A percentile compares a stretch with the other conserved stretches of the same genome.
Conservation (phyloP, 2,797 vertebrate genomes). For the Pangasius djambal region DNA sequence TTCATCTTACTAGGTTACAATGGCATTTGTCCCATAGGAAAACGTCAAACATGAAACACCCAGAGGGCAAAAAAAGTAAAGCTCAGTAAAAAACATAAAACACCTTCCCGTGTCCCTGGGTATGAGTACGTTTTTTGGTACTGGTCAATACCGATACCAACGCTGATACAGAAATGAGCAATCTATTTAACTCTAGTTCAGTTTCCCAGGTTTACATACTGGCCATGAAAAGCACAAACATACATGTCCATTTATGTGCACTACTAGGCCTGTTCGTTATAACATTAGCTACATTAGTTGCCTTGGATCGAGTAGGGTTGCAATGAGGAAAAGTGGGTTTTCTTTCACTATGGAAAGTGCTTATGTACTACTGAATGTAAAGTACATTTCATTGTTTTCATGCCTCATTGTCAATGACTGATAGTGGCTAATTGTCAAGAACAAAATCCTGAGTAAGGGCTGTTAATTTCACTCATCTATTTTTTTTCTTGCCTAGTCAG, state of each 20-base stretch:
- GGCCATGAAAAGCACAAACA: neutral
- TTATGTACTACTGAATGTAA: neutral
- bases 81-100: neutral
- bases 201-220: neutral
- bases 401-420: neutral
- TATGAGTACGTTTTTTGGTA: neutral
- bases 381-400: neutral
- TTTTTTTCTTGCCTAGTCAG: neutral
- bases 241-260: neutral
- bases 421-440: neutral
- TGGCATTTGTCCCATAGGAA: slow-evolving; percentile 17
- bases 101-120: neutral
- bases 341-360: neutral
- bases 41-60: slow-evolving; percentile 17
- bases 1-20: slow-evolving; percentile 25
- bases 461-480: neutral
- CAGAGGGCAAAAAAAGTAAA: neutral
- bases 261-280: neutral
- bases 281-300: neutral
- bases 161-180: neutral
- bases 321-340: neutral
- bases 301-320: neutral
- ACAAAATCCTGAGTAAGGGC: neutral
- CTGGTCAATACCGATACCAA: neutral
- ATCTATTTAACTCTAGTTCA: neutral